Conservation (phyloP, 1,140 invertebrate species). For the Drosophila kikkawai region DNA sequence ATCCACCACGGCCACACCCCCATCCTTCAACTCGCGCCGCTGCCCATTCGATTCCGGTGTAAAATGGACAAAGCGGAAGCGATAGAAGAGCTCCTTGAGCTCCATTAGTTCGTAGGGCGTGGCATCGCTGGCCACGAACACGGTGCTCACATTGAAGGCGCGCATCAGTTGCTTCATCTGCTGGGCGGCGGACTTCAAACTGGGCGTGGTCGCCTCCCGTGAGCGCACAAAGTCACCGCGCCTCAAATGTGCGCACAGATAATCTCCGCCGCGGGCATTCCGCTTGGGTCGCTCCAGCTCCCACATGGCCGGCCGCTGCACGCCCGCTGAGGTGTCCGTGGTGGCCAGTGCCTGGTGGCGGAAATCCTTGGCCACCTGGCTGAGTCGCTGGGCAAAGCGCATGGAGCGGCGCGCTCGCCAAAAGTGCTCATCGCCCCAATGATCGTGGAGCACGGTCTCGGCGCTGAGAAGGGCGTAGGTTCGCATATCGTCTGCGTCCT, state of each 20-base stretch:
- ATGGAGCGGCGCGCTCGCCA: conserved; percentile 96
- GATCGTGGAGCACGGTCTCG: conserved; percentile 95
- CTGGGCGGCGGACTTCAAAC: conserved; percentile 89
- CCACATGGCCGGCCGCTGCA: conserved; percentile 78
- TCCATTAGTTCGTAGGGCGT: conserved; percentile 82
- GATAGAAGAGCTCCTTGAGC: conserved; percentile 72
- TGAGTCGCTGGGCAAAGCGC: conserved; percentile 92
- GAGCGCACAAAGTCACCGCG: conserved; percentile 92
- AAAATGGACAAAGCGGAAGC: conserved; percentile 71
- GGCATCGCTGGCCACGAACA: conserved; percentile 94
- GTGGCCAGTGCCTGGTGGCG: conserved; percentile 89
- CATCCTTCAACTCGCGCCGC: conserved; percentile 90
- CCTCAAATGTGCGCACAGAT: conserved; percentile 92
- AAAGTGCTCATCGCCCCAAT: conserved; percentile 92
- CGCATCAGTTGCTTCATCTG: conserved; percentile 89
- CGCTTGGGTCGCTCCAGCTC: conserved; percentile 79
- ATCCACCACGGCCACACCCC: conserved; percentile 96
- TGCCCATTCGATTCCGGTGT: conserved; percentile 69
- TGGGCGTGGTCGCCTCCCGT: conserved; percentile 89
- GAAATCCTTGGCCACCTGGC: conserved; percentile 90
- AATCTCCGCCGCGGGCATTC: conserved; percentile 90
- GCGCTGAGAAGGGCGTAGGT: conserved; percentile 93
- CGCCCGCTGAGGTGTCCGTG: conserved; percentile 84
- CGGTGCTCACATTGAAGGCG: conserved; percentile 87
- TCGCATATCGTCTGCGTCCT: conserved; percentile 50